These are phyloP conservation scores for Psilopogon haemacephalus DNA, from an alignment of 2,113 vertebrate genomes.

Conservation along the genomic window DNA sequence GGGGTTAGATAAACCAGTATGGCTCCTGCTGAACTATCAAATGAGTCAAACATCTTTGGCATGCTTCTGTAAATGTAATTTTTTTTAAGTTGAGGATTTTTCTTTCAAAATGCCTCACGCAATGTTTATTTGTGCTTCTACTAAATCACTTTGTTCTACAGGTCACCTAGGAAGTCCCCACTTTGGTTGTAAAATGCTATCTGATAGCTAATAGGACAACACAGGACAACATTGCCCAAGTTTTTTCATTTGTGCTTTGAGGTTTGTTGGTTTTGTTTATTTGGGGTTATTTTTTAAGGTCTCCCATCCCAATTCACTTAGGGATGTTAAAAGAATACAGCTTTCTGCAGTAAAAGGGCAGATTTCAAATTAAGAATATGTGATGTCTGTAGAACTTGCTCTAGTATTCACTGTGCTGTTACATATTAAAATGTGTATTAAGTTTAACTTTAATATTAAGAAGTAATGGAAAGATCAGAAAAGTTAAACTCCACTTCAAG, in stretches of 20 bases:
- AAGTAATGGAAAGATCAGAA: conserved; percentile 36
- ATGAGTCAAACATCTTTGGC: neutral
- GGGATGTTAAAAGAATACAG: neutral
- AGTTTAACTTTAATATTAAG: neutral
- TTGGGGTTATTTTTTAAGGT: neutral
- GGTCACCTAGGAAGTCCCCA: neutral
- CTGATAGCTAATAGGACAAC: neutral
- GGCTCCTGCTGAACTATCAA: neutral
- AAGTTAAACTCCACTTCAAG: conserved; percentile 45
- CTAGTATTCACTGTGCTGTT: neutral
- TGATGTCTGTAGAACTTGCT: neutral
- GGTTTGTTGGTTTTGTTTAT: fast-evolving
- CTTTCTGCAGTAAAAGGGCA: neutral
- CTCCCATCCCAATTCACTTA: neutral
- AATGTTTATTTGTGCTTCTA: neutral
- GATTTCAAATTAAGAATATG: neutral
- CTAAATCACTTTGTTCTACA: neutral
- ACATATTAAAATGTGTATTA: neutral
- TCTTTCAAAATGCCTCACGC: neutral
- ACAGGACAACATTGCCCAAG: neutral
- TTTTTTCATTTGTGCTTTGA: neutral
- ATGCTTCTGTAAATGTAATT: neutral
- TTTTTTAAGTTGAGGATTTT: neutral
- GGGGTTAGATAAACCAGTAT: neutral
- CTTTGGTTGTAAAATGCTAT: neutral